phyloP scores from a whole-genome alignment of 2,888 invertebrate species.

The Cecidostiba fungosa region DNA sequence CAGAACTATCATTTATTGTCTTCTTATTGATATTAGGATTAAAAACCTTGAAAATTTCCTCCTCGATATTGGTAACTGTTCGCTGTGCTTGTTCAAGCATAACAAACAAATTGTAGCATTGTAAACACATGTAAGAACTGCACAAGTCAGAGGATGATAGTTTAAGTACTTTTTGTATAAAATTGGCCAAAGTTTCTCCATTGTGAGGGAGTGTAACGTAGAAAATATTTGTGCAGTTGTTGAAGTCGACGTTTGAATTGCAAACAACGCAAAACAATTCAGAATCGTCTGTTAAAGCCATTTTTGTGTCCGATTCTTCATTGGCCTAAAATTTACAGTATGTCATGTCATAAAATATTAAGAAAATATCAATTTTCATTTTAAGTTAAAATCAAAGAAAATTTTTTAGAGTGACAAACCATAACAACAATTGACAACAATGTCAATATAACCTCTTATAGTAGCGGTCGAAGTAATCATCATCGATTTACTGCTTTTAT shows the following conservation, averaged over 20 bases:
- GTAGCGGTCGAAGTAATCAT: neutral
- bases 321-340: neutral
- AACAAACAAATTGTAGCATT: slow-evolving; percentile 73
- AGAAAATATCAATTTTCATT: neutral
- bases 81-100: slow-evolving; percentile 74
- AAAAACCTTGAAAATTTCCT: slow-evolving; percentile 72
- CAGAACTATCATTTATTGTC: neutral
- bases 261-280: slow-evolving; percentile 71
- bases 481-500: neutral
- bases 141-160: slow-evolving; percentile 64
- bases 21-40: slow-evolving; percentile 61
- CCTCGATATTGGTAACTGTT: slow-evolving; percentile 69
- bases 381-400: neutral
- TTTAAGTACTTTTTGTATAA: slow-evolving; percentile 68
- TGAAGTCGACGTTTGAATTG: slow-evolving; percentile 64
- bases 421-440: no score
- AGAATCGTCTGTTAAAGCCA: slow-evolving; percentile 50
- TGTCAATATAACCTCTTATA: neutral
- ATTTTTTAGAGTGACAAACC: neutral
- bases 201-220: slow-evolving; percentile 69
- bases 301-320: slow-evolving; percentile 14
- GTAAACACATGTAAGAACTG: slow-evolving; percentile 70
- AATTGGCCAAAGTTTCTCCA: slow-evolving; percentile 69
- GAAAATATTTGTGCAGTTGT: slow-evolving; percentile 71
- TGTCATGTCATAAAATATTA: neutral